Base-by-base conservation (phyloP, 2,797 vertebrate genomes). In the Chelonia mydas region DNA sequence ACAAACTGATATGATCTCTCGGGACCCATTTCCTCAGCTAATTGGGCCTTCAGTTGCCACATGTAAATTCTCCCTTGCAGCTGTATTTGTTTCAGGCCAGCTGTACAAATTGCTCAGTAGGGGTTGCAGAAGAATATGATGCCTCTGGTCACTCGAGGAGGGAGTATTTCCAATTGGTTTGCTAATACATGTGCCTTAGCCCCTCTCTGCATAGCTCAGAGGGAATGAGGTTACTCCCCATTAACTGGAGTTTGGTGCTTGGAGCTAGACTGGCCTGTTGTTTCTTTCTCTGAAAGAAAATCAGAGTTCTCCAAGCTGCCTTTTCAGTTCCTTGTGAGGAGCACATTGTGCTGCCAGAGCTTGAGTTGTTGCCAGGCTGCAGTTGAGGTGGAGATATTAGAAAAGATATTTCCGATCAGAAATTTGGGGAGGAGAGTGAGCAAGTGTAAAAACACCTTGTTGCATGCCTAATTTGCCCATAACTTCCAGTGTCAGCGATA, bases 11-110 rank as follows among this genome's bases (percentile, higher is more conserved):
- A 95, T 94, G 94, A 96, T 97, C 94, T 97, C 94, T 80, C 77
- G 94, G 96, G 95, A 95, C 87, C 95, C 80, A 94, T 97, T 97
- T 97, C 97, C 94, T 97, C 74, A 78, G 97, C 86, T 97, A 97
- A 97, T 94, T 95, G 96, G 93, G 96, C 85, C 86, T 90, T 21
- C 57, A 86, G 82, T 87, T 94, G 90, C 90, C 94, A 92, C 74
- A 41, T 90, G 92, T 90, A 93, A 90, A 95, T 95, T 96, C 86
- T 96, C 80, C 82, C 82, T 96, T 49, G 86, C 95, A 96, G 91
- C 94, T 96, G 57, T 78, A 76, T 94, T 95, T 88, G 57, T 95
- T 97, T 96, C 93, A 88, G 89, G 84, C 83, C 47, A 33, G 90
- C 37, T 89, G 83, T 94, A 81, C 86, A 85, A 87, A 94, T 53